Evolutionary conservation across 2,113 vertebrate genomes (phyloP), one percentile per base, ranked within the genome.

Genomic region (Gymnocephalus cernua): DNA sequence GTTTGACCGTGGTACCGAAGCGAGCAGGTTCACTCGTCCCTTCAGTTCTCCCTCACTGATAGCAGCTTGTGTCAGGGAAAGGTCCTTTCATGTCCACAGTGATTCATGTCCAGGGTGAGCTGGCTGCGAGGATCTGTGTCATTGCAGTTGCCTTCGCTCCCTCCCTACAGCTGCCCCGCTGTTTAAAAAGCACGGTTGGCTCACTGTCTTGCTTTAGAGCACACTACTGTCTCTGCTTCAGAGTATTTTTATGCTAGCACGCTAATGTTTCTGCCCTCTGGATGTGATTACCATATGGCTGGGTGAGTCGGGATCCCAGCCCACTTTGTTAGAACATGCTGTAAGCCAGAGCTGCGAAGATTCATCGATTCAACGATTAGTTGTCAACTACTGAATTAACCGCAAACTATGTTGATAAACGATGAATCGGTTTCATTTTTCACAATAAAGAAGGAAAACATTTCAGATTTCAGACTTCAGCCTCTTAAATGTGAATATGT

Each of bases 101-200:
- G 91, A 94, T 90, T 93, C 93, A 93, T 93, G 87, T 85, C 78
- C 77, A 68, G 77, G 44, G 79, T 84, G 89, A 90, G 88, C 87
- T 86, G 86, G 85, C 86, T 80, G 82, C 64, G 48, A 35, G 74
- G 85, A 83, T 89, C 88, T 80, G 80, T 90, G 85, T 88, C 91
- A 59, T 86, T 90, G 87, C 88, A 88, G 86, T 93, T 92, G 86
- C 87, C 71, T 85, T 79, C 65, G 10, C 74, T 83, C 67, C 23
- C 83, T 84, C 77, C 80, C 81, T 66, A 32, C 89, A 89, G 91
- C 90, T 92, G 89, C 82, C 84, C 74, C 58, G 62, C 75, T 83
- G 82, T 88, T 87, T 77, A 74, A 89, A 74, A 89, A 84, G 56
- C 79, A 32, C 4, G 6, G 6, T 86, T 85, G 80, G 72, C 86